Conservation (phyloP, 2,888 invertebrate species). For the Leistus spinibarbis region DNA sequence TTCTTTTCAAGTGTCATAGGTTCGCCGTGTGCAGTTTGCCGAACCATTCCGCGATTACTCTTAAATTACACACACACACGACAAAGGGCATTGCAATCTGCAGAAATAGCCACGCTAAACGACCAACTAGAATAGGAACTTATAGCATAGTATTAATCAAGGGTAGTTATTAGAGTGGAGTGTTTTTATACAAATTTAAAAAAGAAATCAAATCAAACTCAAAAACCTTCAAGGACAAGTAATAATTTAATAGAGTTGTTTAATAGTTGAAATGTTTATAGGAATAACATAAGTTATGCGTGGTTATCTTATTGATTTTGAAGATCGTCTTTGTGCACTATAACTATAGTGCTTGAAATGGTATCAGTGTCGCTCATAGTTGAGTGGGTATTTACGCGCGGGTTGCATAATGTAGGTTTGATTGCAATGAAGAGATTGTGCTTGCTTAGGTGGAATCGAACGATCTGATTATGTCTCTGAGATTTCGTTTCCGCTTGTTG, state of each 20-base stretch:
- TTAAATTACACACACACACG: constrained; percentile 49
- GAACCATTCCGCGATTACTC: constrained; percentile 49
- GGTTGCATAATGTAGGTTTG: constrained; percentile 30
- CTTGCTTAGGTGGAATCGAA: constrained; percentile 32
- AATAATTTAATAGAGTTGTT: no score
- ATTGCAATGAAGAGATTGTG: constrained; percentile 36
- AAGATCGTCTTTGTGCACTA: background rate
- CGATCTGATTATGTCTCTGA: constrained; percentile 28
- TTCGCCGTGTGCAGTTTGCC: constrained; percentile 43
- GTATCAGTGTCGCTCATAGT: background rate
- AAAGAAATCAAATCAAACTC: no score
- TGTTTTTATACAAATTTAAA: no score
- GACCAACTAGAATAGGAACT: background rate
- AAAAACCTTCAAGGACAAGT: no score
- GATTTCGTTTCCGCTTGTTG: constrained; percentile 27
- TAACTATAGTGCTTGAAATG: no score
- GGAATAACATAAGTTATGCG: no score
- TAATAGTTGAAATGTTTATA: no score
- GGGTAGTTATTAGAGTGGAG: no score
- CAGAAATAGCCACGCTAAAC: background rate
- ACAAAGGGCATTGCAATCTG: no score
- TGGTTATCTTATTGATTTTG: background rate
- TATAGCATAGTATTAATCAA: background rate
- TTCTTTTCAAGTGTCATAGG: constrained; percentile 10
- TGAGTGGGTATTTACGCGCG: background rate